A percentile compares a stretch with the other conserved stretches of the same genome.
phyloP scores from a whole-genome alignment of 2,888 invertebrate species.

The Lapara coniferarum region DNA sequence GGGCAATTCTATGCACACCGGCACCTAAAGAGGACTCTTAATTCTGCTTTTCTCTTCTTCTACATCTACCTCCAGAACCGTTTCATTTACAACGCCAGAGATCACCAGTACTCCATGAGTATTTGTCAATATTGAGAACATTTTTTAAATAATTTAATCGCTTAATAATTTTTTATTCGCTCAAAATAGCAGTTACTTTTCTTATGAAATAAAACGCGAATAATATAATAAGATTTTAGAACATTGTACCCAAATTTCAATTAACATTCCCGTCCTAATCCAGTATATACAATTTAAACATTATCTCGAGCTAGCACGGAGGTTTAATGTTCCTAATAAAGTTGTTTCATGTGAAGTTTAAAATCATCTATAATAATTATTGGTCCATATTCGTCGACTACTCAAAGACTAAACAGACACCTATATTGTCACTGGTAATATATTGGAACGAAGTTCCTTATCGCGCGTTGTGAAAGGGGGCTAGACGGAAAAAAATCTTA shows the following conservation, averaged over 20 bases:
- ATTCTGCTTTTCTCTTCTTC: too few species aligned
- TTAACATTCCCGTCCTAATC: not conserved
- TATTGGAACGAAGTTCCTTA: too few species aligned
- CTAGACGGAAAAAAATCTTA: too few species aligned
- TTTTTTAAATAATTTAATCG: too few species aligned
- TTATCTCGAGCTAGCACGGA: not conserved
- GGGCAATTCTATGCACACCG: too few species aligned
- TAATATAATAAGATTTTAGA: not conserved
- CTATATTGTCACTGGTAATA: not conserved
- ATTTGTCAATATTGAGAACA: too few species aligned
- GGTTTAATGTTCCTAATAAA: not conserved
- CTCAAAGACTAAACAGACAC: conserved; percentile 8
- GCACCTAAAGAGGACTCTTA: too few species aligned
- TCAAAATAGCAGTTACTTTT: not conserved
- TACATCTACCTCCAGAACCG: too few species aligned
- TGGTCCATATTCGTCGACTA: not conserved
- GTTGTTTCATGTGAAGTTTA: not conserved
- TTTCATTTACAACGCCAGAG: too few species aligned
- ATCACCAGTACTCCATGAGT: too few species aligned
- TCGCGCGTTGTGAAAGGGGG: too few species aligned
- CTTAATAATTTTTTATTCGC: too few species aligned
- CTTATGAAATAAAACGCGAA: not conserved
- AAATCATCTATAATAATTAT: not conserved
- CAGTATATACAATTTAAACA: not conserved
- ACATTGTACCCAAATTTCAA: not conserved